Percentiles rank a stretch among this genome's conserved stretches.
Conservation (phyloP, 1,140 invertebrate species). For the Wiebesia pumilae region DNA sequence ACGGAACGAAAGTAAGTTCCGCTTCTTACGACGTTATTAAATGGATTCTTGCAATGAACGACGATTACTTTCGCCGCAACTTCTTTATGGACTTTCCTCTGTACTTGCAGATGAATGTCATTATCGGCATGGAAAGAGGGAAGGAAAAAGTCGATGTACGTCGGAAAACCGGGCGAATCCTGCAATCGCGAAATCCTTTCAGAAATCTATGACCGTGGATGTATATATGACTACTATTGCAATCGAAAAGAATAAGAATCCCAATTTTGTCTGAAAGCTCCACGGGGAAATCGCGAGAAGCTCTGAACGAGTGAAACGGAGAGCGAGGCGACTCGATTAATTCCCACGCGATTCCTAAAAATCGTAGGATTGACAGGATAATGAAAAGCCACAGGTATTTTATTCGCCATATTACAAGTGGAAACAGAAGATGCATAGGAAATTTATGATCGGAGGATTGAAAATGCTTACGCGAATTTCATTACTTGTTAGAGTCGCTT, state of each 20-base stretch:
- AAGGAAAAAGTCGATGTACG: not conserved
- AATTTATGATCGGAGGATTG: not conserved
- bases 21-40: conserved; percentile 46
- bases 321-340: not conserved
- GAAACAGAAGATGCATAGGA: not conserved
- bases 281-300: conserved; percentile 22
- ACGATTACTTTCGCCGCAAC: conserved; percentile 39
- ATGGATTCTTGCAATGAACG: conserved; percentile 32
- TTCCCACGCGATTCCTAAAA: conserved; percentile 35
- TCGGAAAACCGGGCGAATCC: not conserved
- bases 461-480: not conserved
- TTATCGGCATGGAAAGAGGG: not conserved
- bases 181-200: not conserved
- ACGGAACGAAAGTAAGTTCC: conserved; percentile 43
- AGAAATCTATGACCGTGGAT: not conserved
- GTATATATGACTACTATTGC: not conserved
- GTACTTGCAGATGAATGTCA: not conserved
- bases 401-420: not conserved
- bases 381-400: not conserved
- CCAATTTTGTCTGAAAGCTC: not conserved
- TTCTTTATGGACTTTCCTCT: conserved; percentile 37
- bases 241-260: not conserved
- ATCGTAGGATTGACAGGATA: conserved; percentile 2
- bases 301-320: not conserved
- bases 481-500: not conserved